These are phyloP conservation scores for Calidris pygmaea DNA, from an alignment of 2,113 vertebrate species.

Conservation along the genomic window DNA sequence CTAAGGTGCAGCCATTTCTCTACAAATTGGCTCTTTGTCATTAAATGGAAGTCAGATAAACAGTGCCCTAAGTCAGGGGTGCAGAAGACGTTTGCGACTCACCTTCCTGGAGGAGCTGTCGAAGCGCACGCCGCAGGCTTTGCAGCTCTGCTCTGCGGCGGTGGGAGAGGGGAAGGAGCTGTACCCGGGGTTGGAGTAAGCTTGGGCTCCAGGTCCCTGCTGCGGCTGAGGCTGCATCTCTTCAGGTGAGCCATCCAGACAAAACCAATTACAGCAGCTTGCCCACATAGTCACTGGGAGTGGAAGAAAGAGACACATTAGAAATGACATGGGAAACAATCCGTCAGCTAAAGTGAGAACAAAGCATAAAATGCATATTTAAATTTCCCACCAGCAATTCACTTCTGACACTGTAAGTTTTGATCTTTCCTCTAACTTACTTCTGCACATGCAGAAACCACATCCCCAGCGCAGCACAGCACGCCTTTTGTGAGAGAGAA, in stretches of 20 bases:
- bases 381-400: not conserved
- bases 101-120: slow-evolving; percentile 81
- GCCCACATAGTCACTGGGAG: slow-evolving; percentile 85
- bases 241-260: slow-evolving; percentile 81
- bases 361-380: fast-evolving
- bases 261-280: slow-evolving; percentile 92
- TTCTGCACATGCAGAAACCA: not conserved
- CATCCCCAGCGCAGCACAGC: fast-evolving
- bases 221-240: slow-evolving; percentile 51
- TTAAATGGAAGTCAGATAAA: not conserved
- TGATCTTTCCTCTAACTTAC: not conserved
- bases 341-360: not conserved
- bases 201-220: slow-evolving; percentile 67
- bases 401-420: not conserved
- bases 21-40: not conserved
- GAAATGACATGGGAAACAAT: fast-evolving
- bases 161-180: slow-evolving; percentile 84
- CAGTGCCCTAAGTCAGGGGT: not conserved
- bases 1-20: fast-evolving
- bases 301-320: not conserved
- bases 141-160: slow-evolving; percentile 79
- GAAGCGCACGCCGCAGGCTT: slow-evolving; percentile 80
- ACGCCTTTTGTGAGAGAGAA: not conserved
- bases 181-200: slow-evolving; percentile 89
- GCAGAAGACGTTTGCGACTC: not conserved